A percentile compares a stretch with the other conserved stretches of the same genome.
Evolutionary conservation across 2,113 vertebrate species (phyloP).

Genomic region (Podilymbus podiceps): DNA sequence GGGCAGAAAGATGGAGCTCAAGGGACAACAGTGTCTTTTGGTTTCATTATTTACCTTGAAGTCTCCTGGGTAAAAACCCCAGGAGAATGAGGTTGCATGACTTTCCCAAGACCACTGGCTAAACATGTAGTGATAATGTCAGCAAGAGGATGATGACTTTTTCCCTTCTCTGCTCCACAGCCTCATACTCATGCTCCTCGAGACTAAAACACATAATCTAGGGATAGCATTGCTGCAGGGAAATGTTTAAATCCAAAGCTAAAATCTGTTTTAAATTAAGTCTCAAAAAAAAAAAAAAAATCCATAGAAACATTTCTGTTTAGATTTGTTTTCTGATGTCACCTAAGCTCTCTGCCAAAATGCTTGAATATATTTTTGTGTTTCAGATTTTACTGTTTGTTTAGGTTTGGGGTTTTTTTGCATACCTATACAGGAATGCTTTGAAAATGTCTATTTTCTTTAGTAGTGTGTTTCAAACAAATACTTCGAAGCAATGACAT

Average conservation of each 20-base stretch:
- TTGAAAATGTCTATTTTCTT: background rate
- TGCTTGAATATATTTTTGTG: background rate
- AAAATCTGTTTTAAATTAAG: background rate
- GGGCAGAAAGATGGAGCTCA: background rate
- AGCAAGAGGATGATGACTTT: background rate
- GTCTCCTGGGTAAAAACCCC: background rate
- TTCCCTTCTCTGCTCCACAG: background rate
- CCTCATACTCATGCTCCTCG: background rate
- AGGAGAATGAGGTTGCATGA: background rate
- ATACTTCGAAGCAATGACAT: background rate
- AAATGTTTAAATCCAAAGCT: background rate
- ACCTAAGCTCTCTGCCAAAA: background rate
- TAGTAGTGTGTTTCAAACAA: background rate
- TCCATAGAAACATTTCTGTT: constrained; percentile 52
- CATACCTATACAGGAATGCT: background rate
- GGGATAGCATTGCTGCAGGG: background rate
- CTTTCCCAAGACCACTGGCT: background rate
- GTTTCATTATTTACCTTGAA: background rate
- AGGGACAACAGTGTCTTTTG: fast-evolving
- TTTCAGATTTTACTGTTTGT: background rate
- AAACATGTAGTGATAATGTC: fast-evolving
- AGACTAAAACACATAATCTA: background rate
- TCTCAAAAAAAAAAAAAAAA: background rate
- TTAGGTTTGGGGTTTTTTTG: background rate
- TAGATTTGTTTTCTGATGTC: constrained; percentile 32